phyloP scores from a whole-genome alignment of 2,797 vertebrate species.

The Coreius guichenoti region DNA sequence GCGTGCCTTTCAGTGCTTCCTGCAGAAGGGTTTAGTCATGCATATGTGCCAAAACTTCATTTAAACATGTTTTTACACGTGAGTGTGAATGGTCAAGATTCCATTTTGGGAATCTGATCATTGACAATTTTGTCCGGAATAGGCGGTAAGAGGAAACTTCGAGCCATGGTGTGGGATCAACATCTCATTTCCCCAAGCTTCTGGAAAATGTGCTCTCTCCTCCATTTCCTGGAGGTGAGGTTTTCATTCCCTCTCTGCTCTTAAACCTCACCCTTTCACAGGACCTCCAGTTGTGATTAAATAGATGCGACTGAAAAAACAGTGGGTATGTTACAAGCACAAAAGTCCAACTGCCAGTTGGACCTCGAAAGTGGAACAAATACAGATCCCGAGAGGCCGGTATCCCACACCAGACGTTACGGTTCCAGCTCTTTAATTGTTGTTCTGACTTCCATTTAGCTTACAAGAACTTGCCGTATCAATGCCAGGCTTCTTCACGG shows the following conservation, averaged over 20 bases:
- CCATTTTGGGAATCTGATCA: slow-evolving; percentile 27
- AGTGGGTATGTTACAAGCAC: slow-evolving; percentile 46
- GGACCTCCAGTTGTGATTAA: slow-evolving; percentile 49
- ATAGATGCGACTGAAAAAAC: slow-evolving; percentile 44
- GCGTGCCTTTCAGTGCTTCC: slow-evolving; percentile 30
- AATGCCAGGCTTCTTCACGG: slow-evolving; percentile 36
- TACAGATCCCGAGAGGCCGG: slow-evolving; percentile 34
- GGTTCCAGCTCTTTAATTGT: slow-evolving; percentile 49
- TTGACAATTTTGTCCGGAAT: slow-evolving; percentile 1
- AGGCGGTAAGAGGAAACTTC: slow-evolving; percentile 14
- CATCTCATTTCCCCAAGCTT: slow-evolving; percentile 46
- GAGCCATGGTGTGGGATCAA: slow-evolving; percentile 37
- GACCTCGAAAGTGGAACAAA: slow-evolving; percentile 51
- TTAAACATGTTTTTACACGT: slow-evolving; percentile 37
- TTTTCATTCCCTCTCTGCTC: slow-evolving; percentile 40
- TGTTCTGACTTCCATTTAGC: slow-evolving; percentile 47
- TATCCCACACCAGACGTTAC: slow-evolving; percentile 46
- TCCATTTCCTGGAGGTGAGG: slow-evolving; percentile 43
- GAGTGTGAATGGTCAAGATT: neutral
- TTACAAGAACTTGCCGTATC: slow-evolving; percentile 27
- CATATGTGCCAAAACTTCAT: slow-evolving; percentile 34
- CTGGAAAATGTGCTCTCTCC: slow-evolving; percentile 35
- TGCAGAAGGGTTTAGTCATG: slow-evolving; percentile 24
- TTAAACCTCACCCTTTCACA: slow-evolving; percentile 45
- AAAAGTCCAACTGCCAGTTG: slow-evolving; percentile 51